Conservation (phyloP, 1,140 invertebrate species). For the Drosophila guanche region DNA sequence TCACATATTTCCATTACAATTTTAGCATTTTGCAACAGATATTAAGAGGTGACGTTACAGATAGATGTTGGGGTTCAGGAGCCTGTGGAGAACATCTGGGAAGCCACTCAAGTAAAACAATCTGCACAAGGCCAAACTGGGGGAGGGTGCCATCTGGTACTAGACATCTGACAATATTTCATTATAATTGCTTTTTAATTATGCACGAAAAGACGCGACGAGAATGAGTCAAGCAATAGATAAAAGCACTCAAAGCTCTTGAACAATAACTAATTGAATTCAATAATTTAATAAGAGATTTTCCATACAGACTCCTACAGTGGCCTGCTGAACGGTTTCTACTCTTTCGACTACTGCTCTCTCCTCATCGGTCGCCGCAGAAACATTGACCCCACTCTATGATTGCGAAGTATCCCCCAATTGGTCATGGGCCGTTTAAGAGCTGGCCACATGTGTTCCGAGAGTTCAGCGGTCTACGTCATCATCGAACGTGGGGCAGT, state of each 20-base stretch:
- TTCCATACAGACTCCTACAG: conserved; percentile 9
- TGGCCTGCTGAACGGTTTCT: conserved; percentile 12
- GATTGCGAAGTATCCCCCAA: conserved; percentile 58
- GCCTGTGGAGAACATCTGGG: not conserved
- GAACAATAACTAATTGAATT: conserved; percentile 57
- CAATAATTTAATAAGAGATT: conserved; percentile 60
- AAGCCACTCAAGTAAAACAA: conserved; percentile 9
- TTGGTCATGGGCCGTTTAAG: conserved; percentile 72
- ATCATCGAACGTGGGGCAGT: conserved; percentile 23
- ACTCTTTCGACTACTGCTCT: conserved; percentile 16
- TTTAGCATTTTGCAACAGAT: conserved; percentile 35
- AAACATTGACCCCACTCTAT: conserved; percentile 60
- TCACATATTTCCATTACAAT: conserved; percentile 46
- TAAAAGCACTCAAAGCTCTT: conserved; percentile 47
- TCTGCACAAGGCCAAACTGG: conserved; percentile 19
- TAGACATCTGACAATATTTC: conserved; percentile 47
- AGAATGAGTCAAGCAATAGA: conserved; percentile 20
- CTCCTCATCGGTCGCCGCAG: not conserved
- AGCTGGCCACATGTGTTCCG: conserved; percentile 51
- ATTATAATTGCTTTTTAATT: conserved; percentile 72
- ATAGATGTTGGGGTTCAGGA: conserved; percentile 24
- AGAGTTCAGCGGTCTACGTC: conserved; percentile 45
- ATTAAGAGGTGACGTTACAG: conserved; percentile 47
- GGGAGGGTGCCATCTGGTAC: conserved; percentile 6
- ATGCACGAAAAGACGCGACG: conserved; percentile 46